Conservation (phyloP, 2,797 vertebrate genomes). For the Protonibea diacanthus region DNA sequence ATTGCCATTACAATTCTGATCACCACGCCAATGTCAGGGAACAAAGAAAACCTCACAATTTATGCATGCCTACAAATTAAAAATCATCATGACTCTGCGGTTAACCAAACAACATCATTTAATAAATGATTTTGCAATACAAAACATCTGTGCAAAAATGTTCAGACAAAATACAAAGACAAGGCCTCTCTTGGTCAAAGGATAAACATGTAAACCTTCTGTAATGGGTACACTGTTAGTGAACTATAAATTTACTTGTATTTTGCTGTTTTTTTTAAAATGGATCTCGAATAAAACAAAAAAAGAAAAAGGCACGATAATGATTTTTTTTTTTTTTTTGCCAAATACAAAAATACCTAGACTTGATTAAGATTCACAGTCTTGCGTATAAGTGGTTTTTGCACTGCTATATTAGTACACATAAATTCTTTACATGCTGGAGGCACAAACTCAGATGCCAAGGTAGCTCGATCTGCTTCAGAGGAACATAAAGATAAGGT, state of each 20-base stretch:
- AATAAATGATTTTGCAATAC: conserved; percentile 86
- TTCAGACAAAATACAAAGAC: conserved; percentile 81
- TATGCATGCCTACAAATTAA: background rate
- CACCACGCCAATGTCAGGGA: background rate
- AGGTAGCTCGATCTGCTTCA: conserved; percentile 68
- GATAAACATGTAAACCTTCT: conserved; percentile 79
- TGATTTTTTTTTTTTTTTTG: conserved; percentile 43
- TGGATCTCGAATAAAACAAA: conserved; percentile 42
- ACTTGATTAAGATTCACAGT: conserved; percentile 85
- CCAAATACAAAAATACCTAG: conserved; percentile 69
- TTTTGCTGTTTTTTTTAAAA: conserved; percentile 21
- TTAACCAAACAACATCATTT: conserved; percentile 83
- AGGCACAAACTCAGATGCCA: conserved; percentile 73
- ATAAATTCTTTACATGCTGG: conserved; percentile 57
- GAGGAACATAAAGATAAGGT: conserved; percentile 24
- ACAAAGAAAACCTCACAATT: background rate
- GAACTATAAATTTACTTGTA: conserved; percentile 55
- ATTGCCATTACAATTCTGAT: conserved; percentile 23
- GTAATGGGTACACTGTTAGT: conserved; percentile 59
- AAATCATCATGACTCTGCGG: background rate
- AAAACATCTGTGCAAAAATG: conserved; percentile 88
- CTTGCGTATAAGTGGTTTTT: conserved; percentile 93
- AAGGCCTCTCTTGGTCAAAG: conserved; percentile 81
- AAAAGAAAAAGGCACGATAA: conserved; percentile 52
- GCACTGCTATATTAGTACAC: conserved; percentile 79